Evolutionary conservation across 2,113 vertebrate species (phyloP).

Genomic region (Thoracochromis brauschi): DNA sequence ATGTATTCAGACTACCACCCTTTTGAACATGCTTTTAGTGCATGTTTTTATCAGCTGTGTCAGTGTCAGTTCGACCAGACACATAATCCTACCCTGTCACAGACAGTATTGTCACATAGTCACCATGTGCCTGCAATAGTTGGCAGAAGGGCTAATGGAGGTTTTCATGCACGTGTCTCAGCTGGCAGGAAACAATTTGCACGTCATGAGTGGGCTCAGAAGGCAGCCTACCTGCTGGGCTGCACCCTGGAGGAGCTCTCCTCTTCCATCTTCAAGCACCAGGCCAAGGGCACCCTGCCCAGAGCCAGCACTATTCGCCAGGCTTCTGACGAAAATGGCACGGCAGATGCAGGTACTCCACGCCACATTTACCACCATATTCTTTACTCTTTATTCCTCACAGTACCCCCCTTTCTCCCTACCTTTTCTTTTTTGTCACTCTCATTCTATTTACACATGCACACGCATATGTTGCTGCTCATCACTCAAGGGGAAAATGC

Average conservation of each 20-base stretch:
- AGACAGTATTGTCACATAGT: slow-evolving; percentile 29
- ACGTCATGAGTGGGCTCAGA: slow-evolving; percentile 96
- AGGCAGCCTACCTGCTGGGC: slow-evolving; percentile 90
- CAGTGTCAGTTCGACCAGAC: slow-evolving; percentile 30
- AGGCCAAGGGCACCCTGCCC: slow-evolving; percentile 82
- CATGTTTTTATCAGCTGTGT: slow-evolving; percentile 2
- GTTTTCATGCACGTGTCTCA: slow-evolving; percentile 61
- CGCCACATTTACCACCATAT: slow-evolving; percentile 16
- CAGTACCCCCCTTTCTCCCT: neutral
- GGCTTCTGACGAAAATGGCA: slow-evolving; percentile 74
- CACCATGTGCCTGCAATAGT: neutral
- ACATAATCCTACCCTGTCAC: slow-evolving; percentile 40
- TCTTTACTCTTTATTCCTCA: neutral
- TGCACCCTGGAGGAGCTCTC: slow-evolving; percentile 92
- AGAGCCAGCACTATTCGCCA: slow-evolving; percentile 82
- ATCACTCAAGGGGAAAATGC: slow-evolving; percentile 57
- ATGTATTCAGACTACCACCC: neutral
- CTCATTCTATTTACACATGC: neutral
- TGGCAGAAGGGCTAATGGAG: slow-evolving; percentile 54
- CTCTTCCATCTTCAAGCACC: slow-evolving; percentile 93
- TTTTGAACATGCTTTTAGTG: slow-evolving; percentile 13
- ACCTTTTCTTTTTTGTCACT: slow-evolving; percentile 1
- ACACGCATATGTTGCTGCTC: neutral
- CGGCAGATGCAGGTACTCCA: slow-evolving; percentile 74
- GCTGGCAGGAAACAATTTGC: slow-evolving; percentile 93